A percentile compares a stretch with the other conserved stretches of the same genome.
phyloP scores from a whole-genome alignment of 1,140 invertebrate genomes.

The Anagrus nilaparvatae region DNA sequence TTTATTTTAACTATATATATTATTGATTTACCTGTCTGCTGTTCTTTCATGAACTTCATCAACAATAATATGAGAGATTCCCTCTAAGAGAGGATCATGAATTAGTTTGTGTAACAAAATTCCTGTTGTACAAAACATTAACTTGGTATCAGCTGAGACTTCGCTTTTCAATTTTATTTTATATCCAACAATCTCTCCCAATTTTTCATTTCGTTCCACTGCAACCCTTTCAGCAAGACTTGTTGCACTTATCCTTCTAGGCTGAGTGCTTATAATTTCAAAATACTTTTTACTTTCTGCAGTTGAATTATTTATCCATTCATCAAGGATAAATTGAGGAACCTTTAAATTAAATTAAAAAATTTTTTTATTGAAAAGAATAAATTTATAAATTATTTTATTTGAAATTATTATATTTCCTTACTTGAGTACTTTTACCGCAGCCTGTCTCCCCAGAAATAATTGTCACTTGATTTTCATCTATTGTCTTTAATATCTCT shows the following conservation, averaged over 20 bases:
- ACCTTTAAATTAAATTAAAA: too few relatives aligned
- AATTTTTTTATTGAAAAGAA: too few relatives aligned
- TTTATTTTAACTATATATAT: too few relatives aligned
- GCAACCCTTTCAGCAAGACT: neutral
- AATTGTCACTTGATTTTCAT: constrained; percentile 52
- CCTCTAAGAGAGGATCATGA: constrained; percentile 37
- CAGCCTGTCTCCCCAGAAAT: constrained; percentile 82
- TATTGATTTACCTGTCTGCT: too few relatives aligned
- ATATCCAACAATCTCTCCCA: constrained; percentile 2
- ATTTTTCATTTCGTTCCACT: neutral
- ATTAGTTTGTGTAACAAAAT: constrained; percentile 60
- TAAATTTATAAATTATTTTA: too few relatives aligned
- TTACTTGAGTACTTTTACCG: constrained; percentile 83
- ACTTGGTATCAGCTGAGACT: constrained; percentile 38
- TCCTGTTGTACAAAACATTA: constrained; percentile 65
- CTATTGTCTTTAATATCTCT: constrained; percentile 21
- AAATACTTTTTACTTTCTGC: too few relatives aligned
- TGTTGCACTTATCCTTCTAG: neutral
- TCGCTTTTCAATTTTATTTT: constrained; percentile 53
- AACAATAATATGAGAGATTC: constrained; percentile 59
- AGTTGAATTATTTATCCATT: constrained; percentile 42
- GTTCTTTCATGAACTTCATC: constrained; percentile 71
- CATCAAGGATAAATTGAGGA: constrained; percentile 86
- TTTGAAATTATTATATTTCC: too few relatives aligned
- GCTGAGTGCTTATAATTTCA: neutral